phyloP scores from a whole-genome alignment of 2,797 vertebrate genomes.

The Pipistrellus kuhlii region DNA sequence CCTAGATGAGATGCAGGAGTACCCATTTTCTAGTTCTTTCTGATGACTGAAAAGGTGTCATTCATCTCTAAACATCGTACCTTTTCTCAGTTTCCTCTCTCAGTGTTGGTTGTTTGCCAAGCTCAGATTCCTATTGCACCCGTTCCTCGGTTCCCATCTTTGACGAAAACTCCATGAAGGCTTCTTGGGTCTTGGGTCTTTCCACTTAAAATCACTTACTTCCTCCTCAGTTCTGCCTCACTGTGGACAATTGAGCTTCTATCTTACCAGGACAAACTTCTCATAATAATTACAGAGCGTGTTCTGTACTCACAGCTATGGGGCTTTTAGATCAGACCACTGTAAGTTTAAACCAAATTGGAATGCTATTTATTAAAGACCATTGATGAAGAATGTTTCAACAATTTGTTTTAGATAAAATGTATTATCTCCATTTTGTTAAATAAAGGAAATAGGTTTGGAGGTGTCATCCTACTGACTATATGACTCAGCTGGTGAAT shows the following conservation, averaged over 20 bases:
- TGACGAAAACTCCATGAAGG: not conserved
- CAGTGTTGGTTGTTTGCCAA: not conserved
- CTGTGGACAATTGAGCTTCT: not conserved
- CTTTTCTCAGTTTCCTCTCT: not conserved
- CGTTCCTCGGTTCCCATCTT: not conserved
- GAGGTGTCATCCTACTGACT: not conserved
- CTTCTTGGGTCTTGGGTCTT: not conserved
- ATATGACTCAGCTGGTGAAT: not conserved
- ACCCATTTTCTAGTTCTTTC: not conserved
- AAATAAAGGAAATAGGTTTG: not conserved
- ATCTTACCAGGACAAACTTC: not conserved
- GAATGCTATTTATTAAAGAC: not conserved
- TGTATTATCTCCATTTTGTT: not conserved
- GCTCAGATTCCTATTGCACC: not conserved
- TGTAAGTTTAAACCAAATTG: not conserved
- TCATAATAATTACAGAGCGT: not conserved
- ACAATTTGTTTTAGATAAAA: not conserved
- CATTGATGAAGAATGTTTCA: not conserved
- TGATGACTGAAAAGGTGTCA: not conserved
- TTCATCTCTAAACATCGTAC: not conserved
- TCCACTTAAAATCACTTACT: not conserved
- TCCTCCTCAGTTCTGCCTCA: not conserved
- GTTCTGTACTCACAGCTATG: not conserved
- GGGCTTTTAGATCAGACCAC: not conserved
- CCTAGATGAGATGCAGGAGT: fast-evolving